These are phyloP conservation scores for Julus scandinavius DNA, from an alignment of 2,888 invertebrate genomes.

Conservation along the genomic window DNA sequence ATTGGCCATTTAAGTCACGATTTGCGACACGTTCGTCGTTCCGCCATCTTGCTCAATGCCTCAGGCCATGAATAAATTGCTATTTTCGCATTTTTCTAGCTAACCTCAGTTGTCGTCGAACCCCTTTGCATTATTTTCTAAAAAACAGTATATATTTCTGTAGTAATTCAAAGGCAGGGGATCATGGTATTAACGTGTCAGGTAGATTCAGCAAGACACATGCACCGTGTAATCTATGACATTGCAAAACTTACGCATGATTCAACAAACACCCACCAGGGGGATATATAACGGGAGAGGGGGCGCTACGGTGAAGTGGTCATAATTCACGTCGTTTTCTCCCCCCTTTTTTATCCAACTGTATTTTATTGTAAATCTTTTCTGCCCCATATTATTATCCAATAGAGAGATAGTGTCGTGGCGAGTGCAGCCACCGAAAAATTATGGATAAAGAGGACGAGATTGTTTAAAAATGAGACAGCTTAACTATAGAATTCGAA, in stretches of 20 bases:
- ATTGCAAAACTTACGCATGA: constrained; percentile 47
- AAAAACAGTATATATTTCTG: constrained; percentile 33
- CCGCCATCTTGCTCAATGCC: background rate
- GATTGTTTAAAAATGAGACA: background rate
- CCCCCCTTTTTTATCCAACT: constrained; percentile 3
- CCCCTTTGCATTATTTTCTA: constrained; percentile 19
- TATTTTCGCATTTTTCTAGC: background rate
- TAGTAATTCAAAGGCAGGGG: constrained; percentile 43
- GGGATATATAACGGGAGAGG: background rate
- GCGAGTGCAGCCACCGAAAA: constrained; percentile 26
- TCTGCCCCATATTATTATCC: background rate
- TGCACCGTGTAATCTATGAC: constrained; percentile 52
- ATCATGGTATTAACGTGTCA: constrained; percentile 47
- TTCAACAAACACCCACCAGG: constrained; percentile 43
- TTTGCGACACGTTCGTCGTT: background rate
- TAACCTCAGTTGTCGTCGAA: constrained; percentile 8
- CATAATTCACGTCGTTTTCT: constrained; percentile 23
- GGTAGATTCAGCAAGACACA: constrained; percentile 48
- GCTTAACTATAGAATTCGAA: background rate
- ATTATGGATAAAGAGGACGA: background rate
- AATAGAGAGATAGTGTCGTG: background rate
- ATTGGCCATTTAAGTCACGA: constrained; percentile 43
- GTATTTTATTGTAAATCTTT: constrained; percentile 45
- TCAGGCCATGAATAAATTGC: constrained; percentile 15
- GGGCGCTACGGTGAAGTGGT: constrained; percentile 39